Evolutionary conservation across 2,797 vertebrate species (phyloP).

Genomic region (Cossypha polioptera): DNA sequence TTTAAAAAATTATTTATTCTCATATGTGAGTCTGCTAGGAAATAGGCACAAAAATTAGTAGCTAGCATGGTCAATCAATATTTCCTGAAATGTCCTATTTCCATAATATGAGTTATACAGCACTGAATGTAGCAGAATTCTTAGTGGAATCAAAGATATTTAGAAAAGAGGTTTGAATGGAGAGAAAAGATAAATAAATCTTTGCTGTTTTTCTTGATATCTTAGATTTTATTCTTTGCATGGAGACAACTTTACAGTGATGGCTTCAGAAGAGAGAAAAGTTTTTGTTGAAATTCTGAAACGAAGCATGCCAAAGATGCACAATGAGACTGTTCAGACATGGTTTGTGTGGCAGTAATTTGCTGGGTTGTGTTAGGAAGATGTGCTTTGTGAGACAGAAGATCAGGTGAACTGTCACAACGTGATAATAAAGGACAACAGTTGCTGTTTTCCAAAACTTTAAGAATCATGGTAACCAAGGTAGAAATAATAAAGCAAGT

Average conservation of each 20-base stretch:
- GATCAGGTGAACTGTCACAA: neutral
- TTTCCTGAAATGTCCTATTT: neutral
- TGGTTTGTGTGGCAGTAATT: conserved; percentile 5
- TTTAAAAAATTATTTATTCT: neutral
- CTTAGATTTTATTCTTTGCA: neutral
- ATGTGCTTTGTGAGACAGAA: neutral
- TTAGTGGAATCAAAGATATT: neutral
- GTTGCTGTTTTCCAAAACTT: neutral
- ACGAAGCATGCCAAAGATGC: neutral
- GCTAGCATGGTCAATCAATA: neutral
- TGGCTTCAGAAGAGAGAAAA: conserved; percentile 8
- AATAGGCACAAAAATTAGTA: neutral
- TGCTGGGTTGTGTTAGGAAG: neutral
- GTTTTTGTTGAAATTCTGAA: conserved; percentile 10
- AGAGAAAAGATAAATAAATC: neutral
- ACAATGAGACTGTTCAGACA: neutral
- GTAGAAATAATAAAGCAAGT: neutral
- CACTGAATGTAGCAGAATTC: neutral
- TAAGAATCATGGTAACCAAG: neutral
- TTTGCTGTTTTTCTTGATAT: neutral
- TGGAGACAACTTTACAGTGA: neutral
- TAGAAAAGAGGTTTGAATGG: neutral
- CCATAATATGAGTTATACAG: neutral
- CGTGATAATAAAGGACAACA: neutral
- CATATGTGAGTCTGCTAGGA: neutral